Evolutionary conservation across 1,140 invertebrate species (phyloP), one percentile per base, ranked within the genome.

Genomic region (Chrysomallon squamiferum): DNA sequence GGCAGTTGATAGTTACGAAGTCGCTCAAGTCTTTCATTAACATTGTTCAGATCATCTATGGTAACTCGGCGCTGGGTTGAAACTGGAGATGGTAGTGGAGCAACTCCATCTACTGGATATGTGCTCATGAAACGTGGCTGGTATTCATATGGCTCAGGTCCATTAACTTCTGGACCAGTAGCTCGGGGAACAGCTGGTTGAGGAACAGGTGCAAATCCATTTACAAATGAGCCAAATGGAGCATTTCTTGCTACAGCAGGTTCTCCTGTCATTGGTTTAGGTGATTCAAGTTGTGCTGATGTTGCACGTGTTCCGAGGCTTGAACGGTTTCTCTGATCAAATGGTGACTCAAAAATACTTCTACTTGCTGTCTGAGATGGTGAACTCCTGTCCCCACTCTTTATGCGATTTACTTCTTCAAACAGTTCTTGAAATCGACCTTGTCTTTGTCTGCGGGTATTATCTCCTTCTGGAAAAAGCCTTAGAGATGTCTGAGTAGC

Each of bases 21-120:
- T 11, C 77, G 59, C 49, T 81, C 72, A 27, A 82, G 62, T 43
- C 80, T 64, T 32, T 78, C 62, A 61, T 68, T 76, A 18, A 81
- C 71, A 38, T 67, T 69, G 60, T 78, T 76, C 13, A 82, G 66
- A 63, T 81, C 80, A 27, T 81, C 76, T 56, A 78, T 77, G 15
- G 80, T 82, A 30, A 77, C 71, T 20, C 65, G 50, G 27, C 72
- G 50, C n/a, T 1, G 50, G 25, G 50, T 54, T 20, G 13, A 22
- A 3, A 25, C 50, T 15, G 13, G 50, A 38, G 35, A 15, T 7
- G 35, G 6, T 15, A 7, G 35, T 38, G 6, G 5, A 38, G 35
- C 35, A 15, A 15, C 35, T 15, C 5, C 15, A 15, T 38, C 35
- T 15, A 38, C 35, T 7, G 35, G 35, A 15, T 7, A 38, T 38